Evolutionary conservation across 2,797 vertebrate genomes (phyloP).

Genomic region (Lepilemur septentrionalis): DNA sequence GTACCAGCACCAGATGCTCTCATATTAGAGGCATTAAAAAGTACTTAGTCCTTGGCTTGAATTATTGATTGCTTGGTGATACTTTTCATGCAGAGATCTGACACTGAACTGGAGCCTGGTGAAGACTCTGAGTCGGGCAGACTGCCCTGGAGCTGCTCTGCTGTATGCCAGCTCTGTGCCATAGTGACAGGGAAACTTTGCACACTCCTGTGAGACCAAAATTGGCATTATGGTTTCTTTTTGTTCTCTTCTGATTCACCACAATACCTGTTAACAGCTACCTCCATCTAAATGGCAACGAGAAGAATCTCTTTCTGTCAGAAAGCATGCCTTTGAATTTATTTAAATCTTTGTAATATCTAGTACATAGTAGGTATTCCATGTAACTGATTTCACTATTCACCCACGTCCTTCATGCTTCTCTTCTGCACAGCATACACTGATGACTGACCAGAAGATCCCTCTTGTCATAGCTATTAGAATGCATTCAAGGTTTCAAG

Average conservation of each 20-base stretch:
- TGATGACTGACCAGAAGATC: neutral
- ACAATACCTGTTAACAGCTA: neutral
- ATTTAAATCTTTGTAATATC: neutral
- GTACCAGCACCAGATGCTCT: neutral
- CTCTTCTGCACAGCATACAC: neutral
- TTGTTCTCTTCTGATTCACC: neutral
- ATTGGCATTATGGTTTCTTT: neutral
- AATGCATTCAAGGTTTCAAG: neutral
- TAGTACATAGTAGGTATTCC: neutral
- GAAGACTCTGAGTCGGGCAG: neutral
- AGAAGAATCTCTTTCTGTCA: neutral
- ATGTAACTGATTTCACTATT: neutral
- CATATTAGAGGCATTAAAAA: neutral
- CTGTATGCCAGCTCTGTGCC: neutral
- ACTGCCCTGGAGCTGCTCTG: slow-evolving; percentile 11
- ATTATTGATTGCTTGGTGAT: neutral
- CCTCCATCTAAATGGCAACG: neutral
- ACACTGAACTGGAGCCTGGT: neutral
- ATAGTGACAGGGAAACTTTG: neutral
- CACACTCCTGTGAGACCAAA: neutral
- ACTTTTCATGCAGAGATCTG: neutral
- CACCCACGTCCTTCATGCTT: neutral
- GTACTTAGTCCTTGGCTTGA: slow-evolving; percentile 31
- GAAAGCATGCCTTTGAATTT: neutral
- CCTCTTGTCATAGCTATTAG: neutral